Evolutionary conservation across 2,113 vertebrate genomes (phyloP).

Genomic region (Dermatemys mawii): DNA sequence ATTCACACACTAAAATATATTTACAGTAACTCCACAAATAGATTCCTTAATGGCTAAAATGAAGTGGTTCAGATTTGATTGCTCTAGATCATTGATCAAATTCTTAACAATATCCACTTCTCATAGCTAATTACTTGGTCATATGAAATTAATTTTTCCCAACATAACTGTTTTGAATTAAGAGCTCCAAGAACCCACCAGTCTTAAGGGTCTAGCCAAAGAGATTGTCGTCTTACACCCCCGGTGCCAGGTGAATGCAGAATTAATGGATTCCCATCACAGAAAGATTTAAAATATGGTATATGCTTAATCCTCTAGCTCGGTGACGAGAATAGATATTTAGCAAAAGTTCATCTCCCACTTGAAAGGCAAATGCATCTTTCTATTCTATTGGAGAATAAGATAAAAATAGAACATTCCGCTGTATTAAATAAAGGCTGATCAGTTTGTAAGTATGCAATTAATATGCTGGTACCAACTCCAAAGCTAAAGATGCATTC

Average conservation of each 20-base stretch:
- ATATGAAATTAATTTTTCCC: neutral
- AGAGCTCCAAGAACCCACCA: neutral
- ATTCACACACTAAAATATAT: rapidly evolving
- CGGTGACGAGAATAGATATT: neutral
- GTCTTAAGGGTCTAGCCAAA: neutral
- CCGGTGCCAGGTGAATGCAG: neutral
- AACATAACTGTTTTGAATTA: neutral
- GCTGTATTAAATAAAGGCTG: neutral
- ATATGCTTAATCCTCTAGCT: neutral
- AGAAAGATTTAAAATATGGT: neutral
- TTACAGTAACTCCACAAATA: rapidly evolving
- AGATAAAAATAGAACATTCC: neutral
- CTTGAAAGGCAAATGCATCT: neutral
- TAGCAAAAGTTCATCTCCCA: neutral
- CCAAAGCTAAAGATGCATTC: neutral
- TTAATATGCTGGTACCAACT: neutral
- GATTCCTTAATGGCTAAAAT: rapidly evolving
- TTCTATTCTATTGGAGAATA: neutral
- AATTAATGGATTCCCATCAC: neutral
- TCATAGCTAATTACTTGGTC: rapidly evolving
- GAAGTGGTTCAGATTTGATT: neutral
- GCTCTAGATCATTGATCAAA: neutral
- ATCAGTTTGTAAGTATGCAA: neutral
- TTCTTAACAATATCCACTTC: neutral
- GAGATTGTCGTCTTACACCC: neutral